These are phyloP conservation scores for Furnarius figulus DNA, from an alignment of 2,113 vertebrate species.

Conservation along the genomic window DNA sequence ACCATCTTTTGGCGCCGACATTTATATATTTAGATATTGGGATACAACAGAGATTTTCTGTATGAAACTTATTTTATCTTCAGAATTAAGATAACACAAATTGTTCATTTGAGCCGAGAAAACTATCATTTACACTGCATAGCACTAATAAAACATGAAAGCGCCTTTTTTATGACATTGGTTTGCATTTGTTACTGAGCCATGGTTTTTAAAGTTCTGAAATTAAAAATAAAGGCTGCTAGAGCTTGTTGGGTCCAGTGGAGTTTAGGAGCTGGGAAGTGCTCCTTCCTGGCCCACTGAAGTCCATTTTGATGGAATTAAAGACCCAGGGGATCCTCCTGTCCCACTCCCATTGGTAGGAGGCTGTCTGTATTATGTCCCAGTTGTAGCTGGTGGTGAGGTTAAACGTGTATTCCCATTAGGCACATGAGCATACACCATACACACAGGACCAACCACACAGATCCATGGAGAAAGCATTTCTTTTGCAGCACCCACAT, in stretches of 20 bases:
- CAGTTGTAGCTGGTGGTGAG: neutral
- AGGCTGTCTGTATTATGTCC: neutral
- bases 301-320: neutral
- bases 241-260: neutral
- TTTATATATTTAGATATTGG: neutral
- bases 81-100: neutral
- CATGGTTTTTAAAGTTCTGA: neutral
- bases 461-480: neutral
- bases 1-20: neutral
- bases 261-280: neutral
- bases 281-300: neutral
- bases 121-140: neutral
- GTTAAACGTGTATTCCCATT: neutral
- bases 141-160: neutral
- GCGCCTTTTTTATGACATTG: neutral
- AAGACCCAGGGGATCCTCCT: neutral
- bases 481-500: neutral
- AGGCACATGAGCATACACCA: rapidly evolving
- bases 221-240: neutral
- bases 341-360: neutral
- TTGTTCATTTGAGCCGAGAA: neutral
- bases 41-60: neutral
- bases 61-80: neutral
- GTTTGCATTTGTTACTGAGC: neutral
- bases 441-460: neutral